phyloP scores from a whole-genome alignment of 2,888 invertebrate species.

The Drosophila ustulata region DNA sequence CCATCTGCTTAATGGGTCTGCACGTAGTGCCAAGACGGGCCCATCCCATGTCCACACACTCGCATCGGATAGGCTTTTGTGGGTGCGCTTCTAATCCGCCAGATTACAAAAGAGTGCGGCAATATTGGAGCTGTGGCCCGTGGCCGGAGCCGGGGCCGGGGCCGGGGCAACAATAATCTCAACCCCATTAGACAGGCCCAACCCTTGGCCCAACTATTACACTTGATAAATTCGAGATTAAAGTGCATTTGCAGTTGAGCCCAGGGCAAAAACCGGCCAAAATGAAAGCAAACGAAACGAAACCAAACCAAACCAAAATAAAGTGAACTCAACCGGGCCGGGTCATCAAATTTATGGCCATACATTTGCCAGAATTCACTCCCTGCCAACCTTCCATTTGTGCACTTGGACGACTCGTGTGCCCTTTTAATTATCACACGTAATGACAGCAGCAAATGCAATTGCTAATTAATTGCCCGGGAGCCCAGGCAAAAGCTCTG shows the following conservation, averaged over 20 bases:
- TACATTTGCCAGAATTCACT: slow-evolving; percentile 74
- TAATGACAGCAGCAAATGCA: slow-evolving; percentile 79
- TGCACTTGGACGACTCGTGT: slow-evolving; percentile 38
- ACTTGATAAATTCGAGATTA: slow-evolving; percentile 82
- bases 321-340: slow-evolving; percentile 15
- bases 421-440: slow-evolving; percentile 81
- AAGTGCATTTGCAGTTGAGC: slow-evolving; percentile 80
- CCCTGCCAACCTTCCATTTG: slow-evolving; percentile 7
- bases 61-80: slow-evolving; percentile 30
- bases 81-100: slow-evolving; percentile 60
- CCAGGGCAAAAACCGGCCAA: slow-evolving; percentile 27
- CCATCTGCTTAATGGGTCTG: slow-evolving; percentile 77
- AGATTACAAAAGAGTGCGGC: slow-evolving; percentile 69
- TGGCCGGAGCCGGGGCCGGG: slow-evolving; percentile 45
- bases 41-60: slow-evolving; percentile 30
- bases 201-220: slow-evolving; percentile 66
- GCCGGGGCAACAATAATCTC: slow-evolving; percentile 47
- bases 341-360: slow-evolving; percentile 82
- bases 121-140: slow-evolving; percentile 53
- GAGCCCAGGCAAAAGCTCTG: slow-evolving; percentile 18
- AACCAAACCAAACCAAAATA: not conserved
- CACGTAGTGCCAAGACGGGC: slow-evolving; percentile 43
- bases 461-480: slow-evolving; percentile 82
- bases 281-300: slow-evolving; percentile 13
- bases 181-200: slow-evolving; percentile 45